These are phyloP conservation scores for Ptychadena robeensis DNA, from an alignment of 2,797 vertebrate species.

Conservation along the genomic window DNA sequence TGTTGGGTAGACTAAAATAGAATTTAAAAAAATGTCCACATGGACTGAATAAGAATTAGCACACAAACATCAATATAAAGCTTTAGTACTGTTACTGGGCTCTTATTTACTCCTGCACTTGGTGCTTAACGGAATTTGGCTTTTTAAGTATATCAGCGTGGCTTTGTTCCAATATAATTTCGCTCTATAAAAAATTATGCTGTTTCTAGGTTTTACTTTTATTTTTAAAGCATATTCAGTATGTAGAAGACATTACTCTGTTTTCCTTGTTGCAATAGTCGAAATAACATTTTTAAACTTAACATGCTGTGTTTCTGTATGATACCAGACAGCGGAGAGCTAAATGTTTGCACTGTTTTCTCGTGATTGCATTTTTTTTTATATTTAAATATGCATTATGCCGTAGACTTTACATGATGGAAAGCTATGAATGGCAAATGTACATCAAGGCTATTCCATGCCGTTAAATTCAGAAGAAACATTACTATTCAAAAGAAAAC, in stretches of 20 bases:
- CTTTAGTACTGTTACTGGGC: neutral
- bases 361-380: slow-evolving; percentile 39
- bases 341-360: slow-evolving; percentile 13
- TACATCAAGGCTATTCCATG: slow-evolving; percentile 36
- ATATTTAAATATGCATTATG: slow-evolving; percentile 46
- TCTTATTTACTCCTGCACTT: neutral
- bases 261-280: slow-evolving; percentile 10
- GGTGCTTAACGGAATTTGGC: neutral
- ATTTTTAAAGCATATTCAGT: neutral
- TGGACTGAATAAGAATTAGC: neutral
- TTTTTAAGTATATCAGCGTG: neutral
- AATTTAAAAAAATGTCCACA: neutral
- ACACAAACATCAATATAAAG: neutral
- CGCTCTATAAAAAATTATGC: neutral
- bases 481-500: slow-evolving; percentile 17
- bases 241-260: neutral
- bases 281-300: slow-evolving; percentile 8
- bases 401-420: slow-evolving; percentile 29
- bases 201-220: neutral
- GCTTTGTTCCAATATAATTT: no score
- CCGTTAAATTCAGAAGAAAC: neutral
- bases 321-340: slow-evolving; percentile 9
- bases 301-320: slow-evolving; percentile 20
- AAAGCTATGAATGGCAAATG: slow-evolving; percentile 42
- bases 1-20: no score